phyloP scores from a whole-genome alignment of 2,888 invertebrate species.

The Nudaria mundana region DNA sequence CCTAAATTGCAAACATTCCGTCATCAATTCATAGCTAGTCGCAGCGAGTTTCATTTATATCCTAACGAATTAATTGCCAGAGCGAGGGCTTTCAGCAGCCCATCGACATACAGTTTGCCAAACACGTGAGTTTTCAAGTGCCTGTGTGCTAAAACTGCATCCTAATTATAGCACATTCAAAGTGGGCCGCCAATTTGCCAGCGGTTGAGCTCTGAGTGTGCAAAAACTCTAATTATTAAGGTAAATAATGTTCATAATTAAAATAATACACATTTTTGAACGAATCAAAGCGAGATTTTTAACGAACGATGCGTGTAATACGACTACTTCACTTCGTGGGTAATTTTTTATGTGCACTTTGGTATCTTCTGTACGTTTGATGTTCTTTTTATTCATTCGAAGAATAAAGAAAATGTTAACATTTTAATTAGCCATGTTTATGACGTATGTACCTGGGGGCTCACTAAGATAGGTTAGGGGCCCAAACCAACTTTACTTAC shows the following conservation, averaged over 20 bases:
- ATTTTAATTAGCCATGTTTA: constrained; percentile 8
- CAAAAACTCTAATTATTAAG: constrained; percentile 75
- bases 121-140: constrained; percentile 52
- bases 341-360: constrained; percentile 39
- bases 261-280: constrained; percentile 68
- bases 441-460: too few relatives aligned
- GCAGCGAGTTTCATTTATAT: constrained; percentile 47
- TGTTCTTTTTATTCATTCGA: constrained; percentile 2
- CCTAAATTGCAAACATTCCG: constrained; percentile 22
- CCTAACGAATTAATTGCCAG: constrained; percentile 48
- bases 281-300: constrained; percentile 65
- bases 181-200: constrained; percentile 66
- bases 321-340: constrained; percentile 59
- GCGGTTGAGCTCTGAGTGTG: constrained; percentile 53
- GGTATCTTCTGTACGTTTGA: constrained; percentile 40
- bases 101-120: constrained; percentile 61
- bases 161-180: constrained; percentile 69
- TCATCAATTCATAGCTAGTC: constrained; percentile 39
- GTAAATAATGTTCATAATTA: constrained; percentile 80
- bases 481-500: too few relatives aligned
- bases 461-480: too few relatives aligned
- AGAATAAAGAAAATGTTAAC: constrained; percentile 1
- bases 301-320: constrained; percentile 58
- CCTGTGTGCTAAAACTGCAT: constrained; percentile 60
- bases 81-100: constrained; percentile 48